Base-by-base conservation (phyloP, 2,888 invertebrate species). In the Drosophila algonquin region DNA sequence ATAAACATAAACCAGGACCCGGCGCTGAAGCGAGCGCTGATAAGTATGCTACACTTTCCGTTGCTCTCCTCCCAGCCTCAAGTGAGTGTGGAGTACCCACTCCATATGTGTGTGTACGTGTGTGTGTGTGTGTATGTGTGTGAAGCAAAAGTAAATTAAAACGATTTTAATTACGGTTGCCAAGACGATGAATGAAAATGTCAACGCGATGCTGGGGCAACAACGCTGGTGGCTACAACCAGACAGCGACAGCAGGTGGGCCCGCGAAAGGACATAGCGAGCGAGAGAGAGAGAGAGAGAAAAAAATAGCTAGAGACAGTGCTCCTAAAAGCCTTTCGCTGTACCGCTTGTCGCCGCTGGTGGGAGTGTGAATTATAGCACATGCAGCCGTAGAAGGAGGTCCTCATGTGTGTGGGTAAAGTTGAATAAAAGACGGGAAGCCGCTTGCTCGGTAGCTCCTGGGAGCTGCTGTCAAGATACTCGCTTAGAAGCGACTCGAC, bases 91-190 rank as follows among this genome's bases (percentile, higher is more conserved):
- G 21, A 51, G 71, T 62, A 47, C 50, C 52, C 50, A 46, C 14
- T 52, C 48, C 47, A 40, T 61, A 48, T 54, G 56, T 50, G 59
- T 48, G 63, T 44, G 52, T 21, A 21, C 12, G 65, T 62, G 46
- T 46, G 46, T 55, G 55, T 40, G 5, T 3, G 24, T 24, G 24
- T 24, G 24, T 24, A 5, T 60, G 55, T 45, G 62, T 76, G 82
- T 73, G 76, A 64, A 75, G 86, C 62, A 85, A 79, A 79, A 89
- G 88, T 87, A 90, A 90, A 89, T 89, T 90, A 89, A 89, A 89
- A 86, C 86, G 88, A 89, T 89, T 89, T 89, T 89, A 89, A 89
- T 89, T 90, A 89, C 90, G 90, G 90, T 87, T 90, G 82, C 90
- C 86, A 83, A 79, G 89, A 80, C 89, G 88, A 86, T 86, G 90